These are phyloP conservation scores for Nomia melanderi DNA, from an alignment of 1,140 invertebrate species.

Conservation along the genomic window DNA sequence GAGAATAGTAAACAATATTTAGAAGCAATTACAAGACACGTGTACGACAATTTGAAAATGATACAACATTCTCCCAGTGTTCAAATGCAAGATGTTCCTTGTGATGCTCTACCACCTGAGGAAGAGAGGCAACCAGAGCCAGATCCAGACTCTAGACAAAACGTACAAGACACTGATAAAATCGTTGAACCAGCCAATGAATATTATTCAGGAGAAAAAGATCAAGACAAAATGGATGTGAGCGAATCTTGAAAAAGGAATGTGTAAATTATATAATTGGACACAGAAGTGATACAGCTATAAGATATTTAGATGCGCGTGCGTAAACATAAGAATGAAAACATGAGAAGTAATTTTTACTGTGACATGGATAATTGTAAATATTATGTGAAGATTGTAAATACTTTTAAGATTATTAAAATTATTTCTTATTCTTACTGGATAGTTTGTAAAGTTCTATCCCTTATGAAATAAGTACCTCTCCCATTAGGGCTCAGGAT, in stretches of 20 bases:
- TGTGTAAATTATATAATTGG: neutral
- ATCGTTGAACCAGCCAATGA: constrained; percentile 94
- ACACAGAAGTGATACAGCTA: neutral
- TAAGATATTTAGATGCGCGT: neutral
- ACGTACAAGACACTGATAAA: constrained; percentile 91
- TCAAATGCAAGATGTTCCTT: constrained; percentile 96
- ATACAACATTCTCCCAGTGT: constrained; percentile 94
- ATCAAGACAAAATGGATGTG: constrained; percentile 85
- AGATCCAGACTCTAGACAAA: constrained; percentile 91
- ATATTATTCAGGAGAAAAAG: constrained; percentile 95
- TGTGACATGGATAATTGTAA: constrained; percentile 3
- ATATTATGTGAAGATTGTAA: constrained; percentile 32
- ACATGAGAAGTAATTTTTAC: neutral
- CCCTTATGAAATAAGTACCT: neutral
- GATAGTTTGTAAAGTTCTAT: neutral
- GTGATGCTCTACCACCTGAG: constrained; percentile 86
- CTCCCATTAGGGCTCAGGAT: neutral
- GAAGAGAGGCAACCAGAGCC: constrained; percentile 87
- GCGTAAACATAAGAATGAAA: neutral
- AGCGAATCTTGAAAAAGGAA: constrained; percentile 70
- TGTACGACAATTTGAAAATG: constrained; percentile 94
- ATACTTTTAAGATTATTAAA: constrained; percentile 33
- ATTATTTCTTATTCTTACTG: constrained; percentile 12
- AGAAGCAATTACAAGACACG: constrained; percentile 90
- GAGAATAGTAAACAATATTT: constrained; percentile 96